A percentile compares a stretch with the other conserved stretches of the same genome.
phyloP scores from a whole-genome alignment of 2,113 vertebrate species.

The Microcebus jonahi region DNA sequence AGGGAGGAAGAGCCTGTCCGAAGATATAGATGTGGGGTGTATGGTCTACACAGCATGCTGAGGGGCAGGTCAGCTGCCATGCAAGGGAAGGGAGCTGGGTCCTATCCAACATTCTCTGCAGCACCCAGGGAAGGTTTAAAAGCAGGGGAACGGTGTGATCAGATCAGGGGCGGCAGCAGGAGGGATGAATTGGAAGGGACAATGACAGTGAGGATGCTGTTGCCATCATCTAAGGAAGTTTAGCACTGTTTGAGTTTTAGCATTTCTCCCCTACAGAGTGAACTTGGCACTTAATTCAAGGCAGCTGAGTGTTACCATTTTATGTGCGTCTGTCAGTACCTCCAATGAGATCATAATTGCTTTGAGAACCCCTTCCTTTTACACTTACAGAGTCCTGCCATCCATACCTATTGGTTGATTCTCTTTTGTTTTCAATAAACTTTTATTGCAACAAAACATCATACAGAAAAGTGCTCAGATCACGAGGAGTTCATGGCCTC shows the following conservation, averaged over 20 bases:
- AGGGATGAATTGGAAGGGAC: neutral
- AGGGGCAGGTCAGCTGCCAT: accelerated
- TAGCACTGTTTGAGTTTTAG: neutral
- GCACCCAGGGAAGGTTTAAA: no score
- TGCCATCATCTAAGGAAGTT: neutral
- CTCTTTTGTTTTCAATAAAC: neutral
- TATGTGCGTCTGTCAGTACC: neutral
- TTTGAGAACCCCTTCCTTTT: neutral
- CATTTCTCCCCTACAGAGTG: neutral
- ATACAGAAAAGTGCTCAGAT: neutral
- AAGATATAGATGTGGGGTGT: neutral
- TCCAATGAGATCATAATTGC: neutral
- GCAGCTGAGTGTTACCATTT: neutral
- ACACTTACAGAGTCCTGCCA: neutral
- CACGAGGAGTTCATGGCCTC: neutral
- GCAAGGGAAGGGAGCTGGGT: neutral
- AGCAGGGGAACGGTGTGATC: neutral
- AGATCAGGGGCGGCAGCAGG: neutral
- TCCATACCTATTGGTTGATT: neutral
- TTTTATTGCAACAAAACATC: neutral
- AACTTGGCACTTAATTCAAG: neutral
- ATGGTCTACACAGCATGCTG: neutral
- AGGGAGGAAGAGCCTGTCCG: neutral
- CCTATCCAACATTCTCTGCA: accelerated
- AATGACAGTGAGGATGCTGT: neutral